Conservation (phyloP, 2,113 vertebrate genomes). For the Tretioscincus oriximinensis region DNA sequence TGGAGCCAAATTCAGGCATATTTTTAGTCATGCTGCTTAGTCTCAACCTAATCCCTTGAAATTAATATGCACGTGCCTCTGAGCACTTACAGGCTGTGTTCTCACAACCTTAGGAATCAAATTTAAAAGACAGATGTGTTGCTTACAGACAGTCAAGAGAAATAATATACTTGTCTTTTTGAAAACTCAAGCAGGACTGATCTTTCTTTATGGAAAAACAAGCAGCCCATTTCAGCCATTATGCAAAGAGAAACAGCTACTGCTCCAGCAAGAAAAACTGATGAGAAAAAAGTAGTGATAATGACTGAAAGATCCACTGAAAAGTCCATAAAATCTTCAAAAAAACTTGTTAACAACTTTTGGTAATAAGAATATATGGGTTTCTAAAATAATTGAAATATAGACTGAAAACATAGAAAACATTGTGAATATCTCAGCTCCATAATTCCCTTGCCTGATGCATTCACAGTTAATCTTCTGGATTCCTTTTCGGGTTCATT, state of each 20-base stretch:
- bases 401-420: fast-evolving
- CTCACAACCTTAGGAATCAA: neutral
- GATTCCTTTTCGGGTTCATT: neutral
- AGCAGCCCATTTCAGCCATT: neutral
- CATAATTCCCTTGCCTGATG: neutral
- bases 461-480: fast-evolving
- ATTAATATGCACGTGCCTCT: neutral
- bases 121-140: neutral
- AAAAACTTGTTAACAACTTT: neutral
- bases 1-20: neutral
- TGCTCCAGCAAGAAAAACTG: neutral
- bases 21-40: neutral
- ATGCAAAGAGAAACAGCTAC: neutral
- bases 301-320: too few species aligned
- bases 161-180: neutral
- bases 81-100: neutral
- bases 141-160: neutral
- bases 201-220: neutral
- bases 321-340: neutral
- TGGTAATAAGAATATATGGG: neutral
- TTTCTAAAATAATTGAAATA: neutral
- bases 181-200: neutral
- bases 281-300: neutral
- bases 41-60: neutral
- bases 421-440: neutral